Evolutionary conservation across 2,888 invertebrate species (phyloP).

Genomic region (Cantharis rustica): DNA sequence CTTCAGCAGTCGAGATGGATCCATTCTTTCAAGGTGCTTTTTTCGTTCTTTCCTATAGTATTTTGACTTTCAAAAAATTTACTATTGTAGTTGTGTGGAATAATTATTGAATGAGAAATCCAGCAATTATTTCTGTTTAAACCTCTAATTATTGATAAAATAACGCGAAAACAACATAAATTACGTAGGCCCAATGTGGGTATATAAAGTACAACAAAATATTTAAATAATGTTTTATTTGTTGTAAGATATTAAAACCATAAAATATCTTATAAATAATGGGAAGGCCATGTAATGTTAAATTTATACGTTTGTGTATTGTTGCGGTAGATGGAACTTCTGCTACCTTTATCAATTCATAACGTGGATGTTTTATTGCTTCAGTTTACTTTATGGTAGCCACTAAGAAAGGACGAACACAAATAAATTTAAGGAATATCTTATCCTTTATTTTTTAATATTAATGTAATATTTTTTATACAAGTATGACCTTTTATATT

Average conservation of each 20-base stretch:
- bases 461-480: not conserved
- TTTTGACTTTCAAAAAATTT: no score
- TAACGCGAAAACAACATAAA: not conserved
- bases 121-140: no score
- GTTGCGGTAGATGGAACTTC: conserved; percentile 4
- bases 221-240: not conserved
- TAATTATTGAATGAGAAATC: no score
- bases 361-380: conserved; percentile 1
- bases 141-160: not conserved
- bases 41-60: no score
- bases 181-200: not conserved
- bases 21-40: no score
- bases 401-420: not conserved
- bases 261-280: conserved; percentile 5
- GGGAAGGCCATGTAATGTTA: not conserved
- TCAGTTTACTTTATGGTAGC: not conserved
- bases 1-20: no score
- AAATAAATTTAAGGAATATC: not conserved
- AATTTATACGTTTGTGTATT: conserved; percentile 2
- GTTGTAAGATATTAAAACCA: not conserved
- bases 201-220: not conserved
- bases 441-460: not conserved
- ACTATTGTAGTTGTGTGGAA: no score
- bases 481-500: not conserved
- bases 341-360: conserved; percentile 5